A percentile compares a stretch with the other conserved stretches of the same genome.
Evolutionary conservation across 1,140 invertebrate species (phyloP).

Genomic region (Pantala flavescens): DNA sequence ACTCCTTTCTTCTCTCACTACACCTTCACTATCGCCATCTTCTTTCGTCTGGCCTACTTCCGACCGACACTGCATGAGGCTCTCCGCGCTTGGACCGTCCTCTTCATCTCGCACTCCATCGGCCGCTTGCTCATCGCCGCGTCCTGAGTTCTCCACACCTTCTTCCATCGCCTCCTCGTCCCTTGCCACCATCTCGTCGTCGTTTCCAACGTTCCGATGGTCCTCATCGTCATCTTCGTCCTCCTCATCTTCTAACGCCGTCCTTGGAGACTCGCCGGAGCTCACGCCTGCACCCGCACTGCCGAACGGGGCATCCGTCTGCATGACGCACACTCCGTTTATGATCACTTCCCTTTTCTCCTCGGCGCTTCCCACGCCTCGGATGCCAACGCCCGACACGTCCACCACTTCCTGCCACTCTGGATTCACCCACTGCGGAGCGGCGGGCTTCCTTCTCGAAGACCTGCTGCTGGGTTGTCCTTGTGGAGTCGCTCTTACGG

Average conservation of each 20-base stretch:
- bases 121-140: neutral
- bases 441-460: conserved; percentile 78
- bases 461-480: conserved; percentile 27
- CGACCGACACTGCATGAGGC: neutral
- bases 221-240: neutral
- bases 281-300: neutral
- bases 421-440: conserved; percentile 94
- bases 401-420: conserved; percentile 62
- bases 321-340: conserved; percentile 85
- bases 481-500: conserved; percentile 21
- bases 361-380: conserved; percentile 53
- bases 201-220: neutral
- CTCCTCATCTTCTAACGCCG: neutral
- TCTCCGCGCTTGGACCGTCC: neutral
- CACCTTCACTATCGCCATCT: neutral
- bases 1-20: neutral
- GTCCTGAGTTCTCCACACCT: neutral
- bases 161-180: neutral
- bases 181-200: neutral
- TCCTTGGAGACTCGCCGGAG: neutral
- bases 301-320: conserved; percentile 29
- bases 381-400: conserved; percentile 71
- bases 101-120: neutral
- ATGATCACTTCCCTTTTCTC: conserved; percentile 68
- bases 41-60: neutral